phyloP scores from a whole-genome alignment of 1,140 invertebrate genomes.

The Drosophila miranda region DNA sequence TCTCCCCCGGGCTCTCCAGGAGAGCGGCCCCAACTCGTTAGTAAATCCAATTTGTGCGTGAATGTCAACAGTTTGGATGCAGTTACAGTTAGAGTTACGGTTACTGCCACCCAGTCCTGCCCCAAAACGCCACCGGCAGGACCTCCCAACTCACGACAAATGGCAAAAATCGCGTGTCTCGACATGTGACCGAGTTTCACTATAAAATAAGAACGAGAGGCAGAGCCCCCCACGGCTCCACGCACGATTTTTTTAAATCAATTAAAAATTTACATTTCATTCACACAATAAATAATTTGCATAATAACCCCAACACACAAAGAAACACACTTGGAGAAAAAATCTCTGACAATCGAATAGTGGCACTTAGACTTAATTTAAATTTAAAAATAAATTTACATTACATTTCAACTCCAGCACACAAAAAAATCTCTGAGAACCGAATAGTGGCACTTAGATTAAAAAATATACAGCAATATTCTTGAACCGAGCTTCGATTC shows the following conservation, averaged over 20 bases:
- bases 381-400: too few relatives aligned
- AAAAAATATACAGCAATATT: too few relatives aligned
- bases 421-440: not conserved
- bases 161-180: conserved; percentile 56
- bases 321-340: too few relatives aligned
- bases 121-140: conserved; percentile 15
- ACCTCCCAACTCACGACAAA: conserved; percentile 22
- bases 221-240: not conserved
- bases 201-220: too few relatives aligned
- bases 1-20: not conserved
- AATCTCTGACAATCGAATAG: too few relatives aligned
- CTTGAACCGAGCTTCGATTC: too few relatives aligned
- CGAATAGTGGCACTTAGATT: too few relatives aligned
- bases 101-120: conserved; percentile 21
- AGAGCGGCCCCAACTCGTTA: conserved; percentile 60
- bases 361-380: too few relatives aligned
- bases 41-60: conserved; percentile 79
- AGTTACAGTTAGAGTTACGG: conserved; percentile 48
- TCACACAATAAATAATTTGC: conserved; percentile 78
- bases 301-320: conserved; percentile 48
- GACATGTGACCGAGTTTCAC: conserved; percentile 60
- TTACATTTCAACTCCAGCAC: conserved; percentile 12
- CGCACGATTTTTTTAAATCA: conserved; percentile 50
- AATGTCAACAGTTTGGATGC: conserved; percentile 74
- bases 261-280: conserved; percentile 79